A percentile compares a stretch with the other conserved stretches of the same genome.
Conservation (phyloP, 2,113 vertebrate genomes). For the Stegastes partitus region DNA sequence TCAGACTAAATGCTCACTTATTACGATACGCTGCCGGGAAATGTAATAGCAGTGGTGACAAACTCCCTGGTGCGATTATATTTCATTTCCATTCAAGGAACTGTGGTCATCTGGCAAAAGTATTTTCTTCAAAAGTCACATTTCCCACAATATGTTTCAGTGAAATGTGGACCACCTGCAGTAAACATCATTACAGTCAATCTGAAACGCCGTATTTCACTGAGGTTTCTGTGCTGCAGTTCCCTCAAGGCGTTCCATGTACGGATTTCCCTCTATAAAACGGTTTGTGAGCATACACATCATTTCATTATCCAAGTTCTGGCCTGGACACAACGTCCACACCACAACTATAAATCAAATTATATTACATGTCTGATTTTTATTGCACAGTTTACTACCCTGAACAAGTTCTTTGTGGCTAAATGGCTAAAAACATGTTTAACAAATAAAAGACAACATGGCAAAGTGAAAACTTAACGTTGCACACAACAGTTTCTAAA, state of each 20-base stretch:
- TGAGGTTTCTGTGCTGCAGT: constrained; percentile 64
- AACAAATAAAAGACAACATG: constrained; percentile 28
- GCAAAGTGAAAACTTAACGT: constrained; percentile 22
- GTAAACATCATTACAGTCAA: constrained; percentile 83
- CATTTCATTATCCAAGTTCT: constrained; percentile 72
- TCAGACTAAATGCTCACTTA: constrained; percentile 18
- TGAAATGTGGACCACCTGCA: constrained; percentile 81
- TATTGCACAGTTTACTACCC: constrained; percentile 60
- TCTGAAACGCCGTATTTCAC: constrained; percentile 83
- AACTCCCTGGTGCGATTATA: constrained; percentile 58
- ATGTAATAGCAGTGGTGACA: constrained; percentile 53
- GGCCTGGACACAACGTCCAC: constrained; percentile 62
- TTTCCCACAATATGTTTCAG: constrained; percentile 81
- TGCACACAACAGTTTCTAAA: constrained; percentile 19
- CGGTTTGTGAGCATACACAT: constrained; percentile 61
- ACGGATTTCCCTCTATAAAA: constrained; percentile 68
- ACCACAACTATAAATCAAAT: constrained; percentile 68
- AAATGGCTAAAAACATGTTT: constrained; percentile 49
- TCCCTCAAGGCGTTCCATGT: constrained; percentile 68
- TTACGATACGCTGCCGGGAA: constrained; percentile 34
- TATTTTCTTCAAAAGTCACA: constrained; percentile 65
- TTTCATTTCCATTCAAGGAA: constrained; percentile 61
- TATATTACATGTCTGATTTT: constrained; percentile 69
- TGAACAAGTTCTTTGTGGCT: constrained; percentile 45
- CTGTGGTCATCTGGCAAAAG: constrained; percentile 64